A percentile compares a stretch with the other conserved stretches of the same genome.
Evolutionary conservation across 2,113 vertebrate species (phyloP).

Genomic region (Tachycineta bicolor): DNA sequence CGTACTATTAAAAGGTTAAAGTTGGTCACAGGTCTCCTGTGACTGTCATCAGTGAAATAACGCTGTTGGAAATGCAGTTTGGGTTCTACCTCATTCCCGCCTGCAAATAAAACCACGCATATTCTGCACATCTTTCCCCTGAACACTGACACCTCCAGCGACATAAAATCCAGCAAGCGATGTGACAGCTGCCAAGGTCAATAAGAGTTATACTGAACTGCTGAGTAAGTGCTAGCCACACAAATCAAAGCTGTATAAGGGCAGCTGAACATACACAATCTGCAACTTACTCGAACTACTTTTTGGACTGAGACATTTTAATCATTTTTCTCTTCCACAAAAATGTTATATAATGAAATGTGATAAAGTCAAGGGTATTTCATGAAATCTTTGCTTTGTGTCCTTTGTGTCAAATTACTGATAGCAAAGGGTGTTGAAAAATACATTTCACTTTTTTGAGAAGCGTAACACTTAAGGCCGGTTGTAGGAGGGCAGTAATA

Average conservation of each 20-base stretch:
- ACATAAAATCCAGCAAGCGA: constrained; percentile 66
- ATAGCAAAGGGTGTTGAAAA: constrained; percentile 9
- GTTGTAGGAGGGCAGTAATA: neutral
- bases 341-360: neutral
- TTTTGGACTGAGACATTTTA: constrained; percentile 37
- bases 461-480: neutral
- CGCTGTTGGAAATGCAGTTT: constrained; percentile 51
- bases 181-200: constrained; percentile 76
- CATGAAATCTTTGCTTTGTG: neutral
- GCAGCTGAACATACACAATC: constrained; percentile 62
- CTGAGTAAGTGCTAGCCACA: constrained; percentile 70
- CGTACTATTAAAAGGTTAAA: constrained; percentile 44
- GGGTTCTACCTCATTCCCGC: constrained; percentile 28
- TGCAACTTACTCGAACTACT: constrained; percentile 57
- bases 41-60: constrained; percentile 48
- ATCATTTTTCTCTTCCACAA: constrained; percentile 9
- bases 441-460: neutral
- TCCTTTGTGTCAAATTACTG: constrained; percentile 10
- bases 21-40: constrained; percentile 43
- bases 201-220: constrained; percentile 71
- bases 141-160: constrained; percentile 63
- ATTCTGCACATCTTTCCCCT: constrained; percentile 42
- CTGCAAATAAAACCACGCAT: constrained; percentile 56
- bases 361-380: constrained; percentile 44
- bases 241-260: constrained; percentile 66